phyloP scores from a whole-genome alignment of 2,888 invertebrate genomes.

The Lysandra bellargus region DNA sequence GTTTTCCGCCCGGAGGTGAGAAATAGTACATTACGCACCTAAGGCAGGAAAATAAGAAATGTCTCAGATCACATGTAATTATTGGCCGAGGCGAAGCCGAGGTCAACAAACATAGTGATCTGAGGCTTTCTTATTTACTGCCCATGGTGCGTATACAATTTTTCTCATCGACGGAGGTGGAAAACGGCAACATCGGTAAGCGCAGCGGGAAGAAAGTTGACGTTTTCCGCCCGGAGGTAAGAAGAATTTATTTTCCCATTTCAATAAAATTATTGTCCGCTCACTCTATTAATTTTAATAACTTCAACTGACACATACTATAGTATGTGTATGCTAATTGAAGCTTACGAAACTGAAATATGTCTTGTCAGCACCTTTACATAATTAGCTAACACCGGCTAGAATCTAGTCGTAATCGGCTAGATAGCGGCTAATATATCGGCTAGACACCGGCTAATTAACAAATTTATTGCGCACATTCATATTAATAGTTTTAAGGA shows the following conservation, averaged over 20 bases:
- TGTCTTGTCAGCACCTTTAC: constrained; percentile 20
- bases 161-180: too few species aligned
- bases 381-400: constrained; percentile 12
- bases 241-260: neutral
- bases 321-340: neutral
- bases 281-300: neutral
- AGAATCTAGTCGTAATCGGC: neutral
- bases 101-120: too few species aligned
- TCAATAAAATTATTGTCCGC: neutral
- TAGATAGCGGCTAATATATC: constrained; percentile 8
- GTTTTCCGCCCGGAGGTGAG: too few species aligned
- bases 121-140: too few species aligned
- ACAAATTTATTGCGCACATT: constrained; percentile 25
- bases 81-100: too few species aligned
- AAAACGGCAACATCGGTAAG: too few species aligned
- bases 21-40: too few species aligned
- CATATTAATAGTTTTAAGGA: constrained; percentile 11
- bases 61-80: too few species aligned
- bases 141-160: too few species aligned
- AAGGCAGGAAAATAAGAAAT: too few species aligned
- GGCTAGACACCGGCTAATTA: constrained; percentile 40
- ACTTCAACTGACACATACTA: neutral
- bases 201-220: too few species aligned
- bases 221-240: too few species aligned
- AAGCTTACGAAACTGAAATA: neutral